A percentile compares a stretch with the other conserved stretches of the same genome.
Conservation (phyloP, 30 jellyfish, hydroid and myxozoan species). For the Turritopsis rubra region DNA sequence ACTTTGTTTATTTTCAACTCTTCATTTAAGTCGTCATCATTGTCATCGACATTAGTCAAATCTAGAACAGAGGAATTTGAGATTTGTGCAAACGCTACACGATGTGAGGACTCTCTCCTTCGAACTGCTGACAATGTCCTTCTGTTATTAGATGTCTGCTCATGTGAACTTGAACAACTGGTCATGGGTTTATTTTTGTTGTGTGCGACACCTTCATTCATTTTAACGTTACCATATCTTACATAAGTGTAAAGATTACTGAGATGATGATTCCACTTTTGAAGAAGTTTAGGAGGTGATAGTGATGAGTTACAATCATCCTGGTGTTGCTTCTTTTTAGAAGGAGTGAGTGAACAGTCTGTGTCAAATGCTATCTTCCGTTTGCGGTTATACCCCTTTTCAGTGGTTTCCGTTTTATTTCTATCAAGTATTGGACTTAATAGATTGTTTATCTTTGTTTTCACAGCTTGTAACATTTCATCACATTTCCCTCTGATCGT, state of each 20-base stretch:
- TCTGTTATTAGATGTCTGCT: background rate
- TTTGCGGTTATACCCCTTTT: background rate
- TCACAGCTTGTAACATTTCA: background rate
- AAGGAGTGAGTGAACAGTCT: background rate
- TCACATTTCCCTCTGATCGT: background rate
- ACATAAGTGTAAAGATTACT: background rate
- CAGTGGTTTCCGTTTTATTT: background rate
- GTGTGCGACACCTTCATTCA: background rate
- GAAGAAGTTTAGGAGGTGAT: background rate
- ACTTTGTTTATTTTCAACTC: background rate
- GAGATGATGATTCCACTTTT: background rate
- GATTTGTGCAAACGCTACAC: background rate
- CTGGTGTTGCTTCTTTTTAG: background rate
- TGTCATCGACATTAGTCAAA: constrained; percentile 1
- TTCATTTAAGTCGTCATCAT: background rate
- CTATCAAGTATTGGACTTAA: background rate
- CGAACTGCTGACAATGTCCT: background rate
- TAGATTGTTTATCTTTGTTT: background rate
- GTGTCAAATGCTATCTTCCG: background rate
- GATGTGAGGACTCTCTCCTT: background rate
- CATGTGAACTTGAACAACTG: background rate
- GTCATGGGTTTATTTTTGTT: background rate
- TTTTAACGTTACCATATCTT: background rate
- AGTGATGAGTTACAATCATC: background rate
- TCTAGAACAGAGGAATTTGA: constrained; percentile 12